Evolutionary conservation across 2,888 invertebrate genomes (phyloP).

Genomic region (Eilema depressum): DNA sequence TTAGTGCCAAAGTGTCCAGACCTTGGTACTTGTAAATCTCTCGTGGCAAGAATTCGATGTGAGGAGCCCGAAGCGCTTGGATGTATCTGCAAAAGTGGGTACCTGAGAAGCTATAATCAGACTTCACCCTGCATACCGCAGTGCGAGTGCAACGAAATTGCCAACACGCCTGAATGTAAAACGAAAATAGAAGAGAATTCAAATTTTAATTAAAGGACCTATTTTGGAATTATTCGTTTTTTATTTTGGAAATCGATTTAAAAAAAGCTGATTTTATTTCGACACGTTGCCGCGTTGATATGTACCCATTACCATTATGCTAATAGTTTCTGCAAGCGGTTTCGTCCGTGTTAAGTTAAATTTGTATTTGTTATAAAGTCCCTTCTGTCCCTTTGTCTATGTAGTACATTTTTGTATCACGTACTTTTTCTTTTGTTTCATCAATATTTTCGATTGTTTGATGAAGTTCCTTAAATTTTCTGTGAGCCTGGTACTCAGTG

Average conservation of each 20-base stretch:
- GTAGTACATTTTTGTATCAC: too few relatives aligned
- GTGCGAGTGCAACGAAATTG: constrained; percentile 5
- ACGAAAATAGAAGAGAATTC: not conserved
- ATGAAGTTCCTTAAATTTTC: too few relatives aligned
- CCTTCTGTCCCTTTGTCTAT: too few relatives aligned
- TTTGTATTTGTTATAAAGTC: too few relatives aligned
- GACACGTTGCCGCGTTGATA: too few relatives aligned
- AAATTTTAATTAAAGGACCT: not conserved
- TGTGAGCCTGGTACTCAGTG: too few relatives aligned
- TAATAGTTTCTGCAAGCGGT: too few relatives aligned
- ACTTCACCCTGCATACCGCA: not conserved
- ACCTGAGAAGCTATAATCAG: constrained; percentile 35
- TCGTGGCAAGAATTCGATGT: constrained; percentile 44
- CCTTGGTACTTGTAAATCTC: constrained; percentile 49
- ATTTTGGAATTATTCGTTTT: not conserved
- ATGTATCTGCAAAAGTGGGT: constrained; percentile 58
- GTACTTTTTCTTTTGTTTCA: too few relatives aligned
- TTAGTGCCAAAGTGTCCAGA: constrained; percentile 33
- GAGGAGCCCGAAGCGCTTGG: constrained; percentile 37
- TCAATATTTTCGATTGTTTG: too few relatives aligned
- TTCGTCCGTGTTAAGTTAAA: too few relatives aligned
- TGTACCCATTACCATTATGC: too few relatives aligned
- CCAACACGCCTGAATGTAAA: constrained; percentile 9
- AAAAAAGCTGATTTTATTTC: too few relatives aligned
- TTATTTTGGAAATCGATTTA: not conserved